phyloP scores from a whole-genome alignment of 2,113 vertebrate genomes.

The Eptatretus burgeri region DNA sequence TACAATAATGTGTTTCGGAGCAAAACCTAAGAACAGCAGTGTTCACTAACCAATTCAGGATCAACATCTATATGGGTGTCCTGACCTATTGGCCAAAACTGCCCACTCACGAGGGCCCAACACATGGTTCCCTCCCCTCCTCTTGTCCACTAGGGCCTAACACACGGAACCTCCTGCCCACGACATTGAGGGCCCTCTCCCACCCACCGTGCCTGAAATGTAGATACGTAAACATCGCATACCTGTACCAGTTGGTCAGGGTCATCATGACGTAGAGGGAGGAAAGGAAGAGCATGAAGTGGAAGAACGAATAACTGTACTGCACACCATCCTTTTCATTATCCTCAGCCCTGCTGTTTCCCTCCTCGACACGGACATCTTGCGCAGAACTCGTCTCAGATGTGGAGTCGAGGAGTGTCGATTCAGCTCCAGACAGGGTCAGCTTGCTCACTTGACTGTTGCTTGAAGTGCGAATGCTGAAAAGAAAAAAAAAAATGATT shows the following conservation, averaged over 20 bases:
- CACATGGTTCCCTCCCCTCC: no score
- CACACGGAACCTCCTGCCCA: no score
- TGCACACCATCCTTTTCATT: slow-evolving; percentile 47
- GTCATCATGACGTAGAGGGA: slow-evolving; percentile 97
- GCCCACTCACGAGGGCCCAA: no score
- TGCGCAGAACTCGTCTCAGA: slow-evolving; percentile 8
- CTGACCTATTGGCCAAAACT: no score
- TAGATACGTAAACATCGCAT: slow-evolving; percentile 10
- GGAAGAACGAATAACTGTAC: slow-evolving; percentile 64
- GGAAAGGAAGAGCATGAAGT: slow-evolving; percentile 55
- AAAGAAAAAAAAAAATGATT: slow-evolving; percentile 8
- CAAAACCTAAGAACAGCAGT: no score
- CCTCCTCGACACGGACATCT: slow-evolving; percentile 14
- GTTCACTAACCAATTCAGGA: no score
- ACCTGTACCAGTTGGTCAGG: slow-evolving; percentile 88
- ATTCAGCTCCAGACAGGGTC: slow-evolving; percentile 36
- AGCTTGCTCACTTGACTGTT: slow-evolving; percentile 73
- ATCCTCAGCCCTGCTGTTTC: slow-evolving; percentile 23
- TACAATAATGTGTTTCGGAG: not conserved
- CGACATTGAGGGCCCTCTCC: no score
- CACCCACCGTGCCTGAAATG: no score
- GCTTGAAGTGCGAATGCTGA: slow-evolving; percentile 53
- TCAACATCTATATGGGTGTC: no score
- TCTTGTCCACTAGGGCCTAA: no score
- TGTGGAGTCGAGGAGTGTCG: slow-evolving; percentile 25